phyloP scores from a whole-genome alignment of 35 echinoderm and acorn worm genomes.

The Acanthaster planci region DNA sequence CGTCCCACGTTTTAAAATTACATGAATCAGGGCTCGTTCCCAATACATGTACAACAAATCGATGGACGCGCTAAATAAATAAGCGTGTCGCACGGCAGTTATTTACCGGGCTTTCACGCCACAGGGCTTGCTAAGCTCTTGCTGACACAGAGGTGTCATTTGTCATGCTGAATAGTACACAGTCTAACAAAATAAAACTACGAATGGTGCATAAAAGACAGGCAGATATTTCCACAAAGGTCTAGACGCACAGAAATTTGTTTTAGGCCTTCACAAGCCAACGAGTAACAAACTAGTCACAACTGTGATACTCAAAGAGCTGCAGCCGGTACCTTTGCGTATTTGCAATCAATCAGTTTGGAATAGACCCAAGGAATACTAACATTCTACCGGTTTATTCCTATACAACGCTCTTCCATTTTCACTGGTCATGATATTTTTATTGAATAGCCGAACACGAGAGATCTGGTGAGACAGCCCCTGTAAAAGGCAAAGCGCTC shows the following conservation, averaged over 20 bases:
- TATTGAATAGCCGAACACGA: too few species aligned
- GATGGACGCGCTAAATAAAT: slow-evolving; percentile 8
- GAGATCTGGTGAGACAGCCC: too few species aligned
- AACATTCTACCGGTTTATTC: too few species aligned
- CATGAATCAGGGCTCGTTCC: neutral
- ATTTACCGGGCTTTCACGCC: neutral
- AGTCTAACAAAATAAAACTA: neutral
- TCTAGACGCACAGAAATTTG: neutral
- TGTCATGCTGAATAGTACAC: neutral
- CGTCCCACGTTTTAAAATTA: neutral
- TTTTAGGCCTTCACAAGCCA: too few species aligned
- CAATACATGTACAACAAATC: neutral
- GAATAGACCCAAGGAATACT: too few species aligned
- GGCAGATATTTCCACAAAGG: neutral
- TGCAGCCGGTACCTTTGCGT: neutral
- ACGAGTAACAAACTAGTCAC: neutral
- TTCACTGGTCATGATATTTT: too few species aligned
- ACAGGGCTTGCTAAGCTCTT: neutral
- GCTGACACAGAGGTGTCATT: neutral
- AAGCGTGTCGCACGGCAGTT: slow-evolving; percentile 12
- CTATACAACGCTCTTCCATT: too few species aligned
- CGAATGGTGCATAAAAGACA: neutral
- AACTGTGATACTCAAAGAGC: neutral
- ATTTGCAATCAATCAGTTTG: too few species aligned
- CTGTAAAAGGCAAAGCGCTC: too few species aligned